A percentile compares a stretch with the other conserved stretches of the same genome.
These are phyloP conservation scores for Apamea monoglypha DNA, from an alignment of 2,888 invertebrate species.

Conservation along the genomic window DNA sequence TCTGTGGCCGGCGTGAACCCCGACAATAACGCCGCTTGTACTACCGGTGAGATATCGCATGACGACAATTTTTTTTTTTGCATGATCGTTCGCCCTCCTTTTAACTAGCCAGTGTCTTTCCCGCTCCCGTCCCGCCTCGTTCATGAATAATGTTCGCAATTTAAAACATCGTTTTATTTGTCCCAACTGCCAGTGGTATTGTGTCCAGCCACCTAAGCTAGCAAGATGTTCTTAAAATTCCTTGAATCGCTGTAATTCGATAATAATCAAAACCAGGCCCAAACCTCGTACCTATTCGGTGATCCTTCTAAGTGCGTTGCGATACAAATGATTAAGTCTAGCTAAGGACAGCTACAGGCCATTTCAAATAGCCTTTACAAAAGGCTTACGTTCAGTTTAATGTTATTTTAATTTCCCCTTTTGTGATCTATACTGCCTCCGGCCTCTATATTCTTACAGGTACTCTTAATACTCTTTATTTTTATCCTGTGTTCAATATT, in stretches of 20 bases:
- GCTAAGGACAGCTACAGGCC: neutral
- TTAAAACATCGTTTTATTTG: neutral
- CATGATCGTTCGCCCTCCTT: constrained; percentile 21
- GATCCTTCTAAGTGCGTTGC: neutral
- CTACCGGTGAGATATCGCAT: constrained; percentile 83
- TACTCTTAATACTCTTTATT: neutral
- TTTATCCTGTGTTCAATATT: neutral
- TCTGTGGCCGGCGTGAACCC: constrained; percentile 88
- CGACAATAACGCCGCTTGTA: constrained; percentile 84
- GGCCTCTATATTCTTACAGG: too few relatives aligned
- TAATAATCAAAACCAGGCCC: neutral
- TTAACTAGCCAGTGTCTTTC: constrained; percentile 18
- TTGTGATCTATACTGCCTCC: neutral
- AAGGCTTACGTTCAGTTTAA: neutral
- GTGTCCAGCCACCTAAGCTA: neutral
- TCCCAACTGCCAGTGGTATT: neutral
- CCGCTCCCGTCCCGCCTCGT: neutral
- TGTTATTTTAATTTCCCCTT: neutral
- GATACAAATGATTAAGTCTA: neutral
- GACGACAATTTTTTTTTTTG: constrained; percentile 32
- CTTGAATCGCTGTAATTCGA: neutral
- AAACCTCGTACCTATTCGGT: too few relatives aligned
- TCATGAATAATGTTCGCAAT: constrained; percentile 14
- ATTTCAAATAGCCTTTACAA: neutral
- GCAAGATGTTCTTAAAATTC: neutral